Base-by-base conservation (phyloP, 1,140 invertebrate genomes). In the Hylaeus volcanicus region DNA sequence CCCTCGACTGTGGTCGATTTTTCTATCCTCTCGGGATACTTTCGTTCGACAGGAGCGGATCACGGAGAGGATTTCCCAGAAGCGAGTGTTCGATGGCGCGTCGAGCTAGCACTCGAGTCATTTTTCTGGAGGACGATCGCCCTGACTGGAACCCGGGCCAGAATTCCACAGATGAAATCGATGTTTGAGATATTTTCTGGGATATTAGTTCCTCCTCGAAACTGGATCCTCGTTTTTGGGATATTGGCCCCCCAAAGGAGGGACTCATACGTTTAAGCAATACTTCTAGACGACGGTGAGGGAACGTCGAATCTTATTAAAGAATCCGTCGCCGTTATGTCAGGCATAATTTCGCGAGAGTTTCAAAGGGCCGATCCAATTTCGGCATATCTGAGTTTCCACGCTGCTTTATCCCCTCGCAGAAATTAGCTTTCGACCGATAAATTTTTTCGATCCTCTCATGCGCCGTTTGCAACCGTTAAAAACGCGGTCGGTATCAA, bases 121-220 rank as follows among this genome's bases (percentile, higher is more conserved):
- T 86, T 86, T 86, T 85, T 85, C 78, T 65, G 53, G 69, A 58
- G 77, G 71, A 45, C 58, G 56, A 56, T 61, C 43, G 69, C 61
- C 68, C 58, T 9, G 51, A 12, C 66, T 82, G 83, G 85, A 86
- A 86, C 81, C 83, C 61, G 60, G 74, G 15, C 61, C 76, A 79
- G 80, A 86, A 82, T 86, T 86, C 74, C 82, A 61, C 75, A 48
- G 84, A 66, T 58, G 68, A 79, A 86, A 85, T 82, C 79, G 84
- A 86, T 82, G 84, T 64, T 55, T 26, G 74, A 86, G 75, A 85
- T 85, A 85, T 86, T 75, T 82, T 75, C 84, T 48, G 15, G 61
- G 75, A 85, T 86, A 86, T 86, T 86, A 86, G 83, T 85, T 82
- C 63, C 37, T 61, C 53, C 74, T 48, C 45, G 15, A 55, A n/a